Base-by-base conservation (phyloP, 1,140 invertebrate species). In the Lepidotrigona ventralis region DNA sequence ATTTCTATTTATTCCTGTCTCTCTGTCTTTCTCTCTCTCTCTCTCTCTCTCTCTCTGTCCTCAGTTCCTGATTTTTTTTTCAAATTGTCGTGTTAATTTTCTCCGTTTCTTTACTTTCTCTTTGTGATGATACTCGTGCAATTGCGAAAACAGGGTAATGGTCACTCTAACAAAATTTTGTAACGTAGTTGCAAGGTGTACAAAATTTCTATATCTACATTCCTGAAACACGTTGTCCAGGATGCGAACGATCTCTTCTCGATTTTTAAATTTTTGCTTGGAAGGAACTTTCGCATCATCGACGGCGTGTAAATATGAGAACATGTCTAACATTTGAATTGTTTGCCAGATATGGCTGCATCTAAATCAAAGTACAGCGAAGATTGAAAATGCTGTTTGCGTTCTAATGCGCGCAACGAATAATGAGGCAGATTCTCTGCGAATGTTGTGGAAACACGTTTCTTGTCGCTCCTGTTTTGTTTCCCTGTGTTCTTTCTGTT, bases 311-410 rank as follows among this genome's bases (percentile, higher is more conserved):
- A 78, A 60, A 29, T 70, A 19, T 58, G 72, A 54, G 26, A 78
- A 71, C 33, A 79, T 89, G 83, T 88, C 89, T 92, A 91, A 92
- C 81, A 33, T 83, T 83, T 85, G 82, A 90, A 88, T 91, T 79
- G 91, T 92, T 92, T 91, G 86, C 87, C 89, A 92, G 91, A 91
- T 91, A 92, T 86, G 90, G 89, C 88, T 86, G 87, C 87, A 87
- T 87, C 87, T 91, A 92, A 87, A 82, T 91, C 89, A 85, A 87
- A 85, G 83, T 79, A 78, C 88, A 86, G 86, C 85, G 86, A 77
- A 81, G 82, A 88, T 87, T 77, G 56, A 79, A 86, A 87, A 85
- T 77, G 82, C 72, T 83, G 81, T 84, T 83, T 88, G 77, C 74
- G 84, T 86, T 86, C 66, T 81, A 84, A 80, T 82, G 84, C 84